A percentile compares a stretch with the other conserved stretches of the same genome.
Conservation (phyloP, 2,113 vertebrate genomes). For the Eulemur rufifrons region DNA sequence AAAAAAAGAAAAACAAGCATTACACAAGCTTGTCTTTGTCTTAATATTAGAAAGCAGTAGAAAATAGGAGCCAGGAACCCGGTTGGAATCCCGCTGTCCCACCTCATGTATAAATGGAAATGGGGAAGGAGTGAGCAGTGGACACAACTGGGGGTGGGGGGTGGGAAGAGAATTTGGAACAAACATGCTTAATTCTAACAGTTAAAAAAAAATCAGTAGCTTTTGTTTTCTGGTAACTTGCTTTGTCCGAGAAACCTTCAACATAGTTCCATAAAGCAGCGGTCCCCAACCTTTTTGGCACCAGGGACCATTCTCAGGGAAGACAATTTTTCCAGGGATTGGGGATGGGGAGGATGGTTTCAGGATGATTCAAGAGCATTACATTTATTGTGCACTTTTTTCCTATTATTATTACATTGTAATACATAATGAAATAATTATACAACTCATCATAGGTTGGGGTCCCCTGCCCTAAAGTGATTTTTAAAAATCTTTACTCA, state of each 20-base stretch:
- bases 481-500: not conserved
- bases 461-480: not conserved
- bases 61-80: not conserved
- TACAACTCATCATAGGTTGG: no score
- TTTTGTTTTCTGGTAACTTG: not conserved
- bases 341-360: no score
- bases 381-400: no score
- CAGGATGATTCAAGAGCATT: no score
- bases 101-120: not conserved
- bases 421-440: no score
- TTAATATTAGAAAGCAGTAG: not conserved
- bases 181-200: not conserved
- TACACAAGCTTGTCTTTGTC: not conserved
- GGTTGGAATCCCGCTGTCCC: not conserved
- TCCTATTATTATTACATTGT: no score
- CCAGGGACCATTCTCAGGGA: no score
- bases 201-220: not conserved
- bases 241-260: not conserved
- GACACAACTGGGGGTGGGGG: not conserved
- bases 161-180: not conserved
- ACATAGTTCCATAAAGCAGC: not conserved
- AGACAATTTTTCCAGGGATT: no score
- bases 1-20: not conserved
- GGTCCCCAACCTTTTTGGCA: no score
- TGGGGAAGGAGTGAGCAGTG: not conserved